phyloP scores from a whole-genome alignment of 2,888 invertebrate genomes.

The Cephus pulcher region DNA sequence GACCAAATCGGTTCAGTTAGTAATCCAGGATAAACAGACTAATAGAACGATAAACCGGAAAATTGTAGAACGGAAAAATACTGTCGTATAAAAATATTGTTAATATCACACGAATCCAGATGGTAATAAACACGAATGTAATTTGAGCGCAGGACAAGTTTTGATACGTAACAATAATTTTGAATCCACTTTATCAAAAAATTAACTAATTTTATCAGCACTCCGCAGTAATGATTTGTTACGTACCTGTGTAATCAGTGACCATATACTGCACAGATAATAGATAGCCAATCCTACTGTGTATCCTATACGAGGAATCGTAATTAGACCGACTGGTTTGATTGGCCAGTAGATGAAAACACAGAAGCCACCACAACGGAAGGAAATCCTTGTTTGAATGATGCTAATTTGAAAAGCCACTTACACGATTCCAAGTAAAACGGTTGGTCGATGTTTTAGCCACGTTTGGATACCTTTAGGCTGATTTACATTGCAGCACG shows the following conservation, averaged over 20 bases:
- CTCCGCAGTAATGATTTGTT: background rate
- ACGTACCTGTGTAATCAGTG: background rate
- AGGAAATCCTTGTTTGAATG: slow-evolving; percentile 12
- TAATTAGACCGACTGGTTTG: background rate
- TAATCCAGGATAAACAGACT: background rate
- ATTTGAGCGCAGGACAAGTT: background rate
- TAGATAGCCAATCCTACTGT: background rate
- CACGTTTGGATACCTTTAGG: background rate
- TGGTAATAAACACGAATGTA: background rate
- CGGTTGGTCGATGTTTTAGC: slow-evolving; percentile 11
- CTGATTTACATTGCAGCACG: background rate
- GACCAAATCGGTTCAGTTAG: background rate
- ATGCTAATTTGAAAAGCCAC: slow-evolving; percentile 23
- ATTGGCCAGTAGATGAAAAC: background rate
- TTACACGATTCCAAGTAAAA: slow-evolving; percentile 18
- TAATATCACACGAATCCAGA: background rate
- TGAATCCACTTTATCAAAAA: background rate
- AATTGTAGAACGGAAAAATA: background rate
- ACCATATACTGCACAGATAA: background rate
- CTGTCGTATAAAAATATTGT: background rate
- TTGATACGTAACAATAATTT: background rate
- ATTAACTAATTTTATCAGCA: background rate
- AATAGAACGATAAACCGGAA: background rate
- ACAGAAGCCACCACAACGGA: background rate
- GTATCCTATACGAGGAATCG: background rate